Conservation (phyloP, 2,797 vertebrate species). For the Taeniopygia guttata region DNA sequence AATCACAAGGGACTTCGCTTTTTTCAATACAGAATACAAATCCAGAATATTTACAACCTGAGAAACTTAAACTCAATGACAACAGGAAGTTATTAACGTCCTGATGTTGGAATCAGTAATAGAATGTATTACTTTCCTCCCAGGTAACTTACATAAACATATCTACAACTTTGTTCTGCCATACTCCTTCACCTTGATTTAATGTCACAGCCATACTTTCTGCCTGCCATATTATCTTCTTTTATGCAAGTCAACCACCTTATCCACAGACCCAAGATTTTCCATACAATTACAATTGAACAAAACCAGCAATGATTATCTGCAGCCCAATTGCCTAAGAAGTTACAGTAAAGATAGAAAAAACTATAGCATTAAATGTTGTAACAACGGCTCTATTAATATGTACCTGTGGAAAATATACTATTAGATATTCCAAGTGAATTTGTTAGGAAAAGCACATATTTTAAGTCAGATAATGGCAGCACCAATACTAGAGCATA, state of each 20-base stretch:
- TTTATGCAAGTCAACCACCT: not conserved
- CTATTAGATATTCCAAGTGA: not conserved
- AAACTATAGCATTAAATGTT: not conserved
- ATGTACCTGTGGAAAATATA: not conserved
- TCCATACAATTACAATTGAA: not conserved
- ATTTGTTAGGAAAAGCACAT: fast-evolving
- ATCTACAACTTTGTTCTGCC: not conserved
- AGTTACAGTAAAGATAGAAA: not conserved
- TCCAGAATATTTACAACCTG: not conserved
- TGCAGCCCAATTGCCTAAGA: not conserved
- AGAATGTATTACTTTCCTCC: not conserved
- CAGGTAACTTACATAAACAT: not conserved
- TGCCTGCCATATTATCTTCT: not conserved
- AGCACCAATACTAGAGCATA: not conserved
- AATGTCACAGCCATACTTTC: not conserved
- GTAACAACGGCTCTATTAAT: not conserved
- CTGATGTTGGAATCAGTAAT: not conserved
- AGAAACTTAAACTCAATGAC: not conserved
- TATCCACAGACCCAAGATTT: not conserved
- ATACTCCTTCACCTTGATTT: not conserved
- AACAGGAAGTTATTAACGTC: not conserved
- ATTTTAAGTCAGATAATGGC: not conserved
- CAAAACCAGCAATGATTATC: not conserved
- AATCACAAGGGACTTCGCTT: fast-evolving
- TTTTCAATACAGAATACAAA: not conserved